Evolutionary conservation across 2,888 invertebrate genomes (phyloP).

Genomic region (Sacculina carcini): DNA sequence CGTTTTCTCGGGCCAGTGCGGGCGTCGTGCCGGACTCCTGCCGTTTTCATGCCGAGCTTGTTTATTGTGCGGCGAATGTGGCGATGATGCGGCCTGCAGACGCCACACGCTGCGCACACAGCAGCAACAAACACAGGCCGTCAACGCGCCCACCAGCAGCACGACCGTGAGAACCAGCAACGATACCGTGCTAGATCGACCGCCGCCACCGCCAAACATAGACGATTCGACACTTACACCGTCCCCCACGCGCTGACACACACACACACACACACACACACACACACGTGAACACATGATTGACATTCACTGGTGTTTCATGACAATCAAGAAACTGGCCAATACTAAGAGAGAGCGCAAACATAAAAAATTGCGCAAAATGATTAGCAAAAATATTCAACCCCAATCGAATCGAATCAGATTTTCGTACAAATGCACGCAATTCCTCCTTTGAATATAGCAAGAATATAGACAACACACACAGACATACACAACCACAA

Average conservation of each 20-base stretch:
- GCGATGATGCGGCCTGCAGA: conserved; percentile 45
- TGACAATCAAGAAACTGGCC: no score
- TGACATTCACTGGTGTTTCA: no score
- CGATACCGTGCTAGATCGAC: conserved; percentile 31
- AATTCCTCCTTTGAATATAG: no score
- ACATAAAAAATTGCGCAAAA: no score
- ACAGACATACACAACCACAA: no score
- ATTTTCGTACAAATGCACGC: no score
- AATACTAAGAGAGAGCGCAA: no score
- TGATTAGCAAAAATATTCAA: no score
- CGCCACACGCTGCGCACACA: conserved; percentile 32
- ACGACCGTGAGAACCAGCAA: conserved; percentile 59
- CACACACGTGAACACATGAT: not conserved
- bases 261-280: not conserved
- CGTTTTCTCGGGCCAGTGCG: conserved; percentile 8
- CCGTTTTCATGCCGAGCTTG: conserved; percentile 21
- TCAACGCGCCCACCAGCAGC: conserved; percentile 56
- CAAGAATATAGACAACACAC: no score
- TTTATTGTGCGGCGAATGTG: conserved; percentile 36
- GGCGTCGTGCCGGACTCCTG: conserved; percentile 5
- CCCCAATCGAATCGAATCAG: no score
- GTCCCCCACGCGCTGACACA: conserved; percentile 5
- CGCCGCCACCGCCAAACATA: not conserved
- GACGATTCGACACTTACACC: not conserved
- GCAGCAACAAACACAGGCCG: conserved; percentile 61